These are phyloP conservation scores for Carcharodon carcharias DNA, from an alignment of 2,797 vertebrate genomes.

Conservation along the genomic window DNA sequence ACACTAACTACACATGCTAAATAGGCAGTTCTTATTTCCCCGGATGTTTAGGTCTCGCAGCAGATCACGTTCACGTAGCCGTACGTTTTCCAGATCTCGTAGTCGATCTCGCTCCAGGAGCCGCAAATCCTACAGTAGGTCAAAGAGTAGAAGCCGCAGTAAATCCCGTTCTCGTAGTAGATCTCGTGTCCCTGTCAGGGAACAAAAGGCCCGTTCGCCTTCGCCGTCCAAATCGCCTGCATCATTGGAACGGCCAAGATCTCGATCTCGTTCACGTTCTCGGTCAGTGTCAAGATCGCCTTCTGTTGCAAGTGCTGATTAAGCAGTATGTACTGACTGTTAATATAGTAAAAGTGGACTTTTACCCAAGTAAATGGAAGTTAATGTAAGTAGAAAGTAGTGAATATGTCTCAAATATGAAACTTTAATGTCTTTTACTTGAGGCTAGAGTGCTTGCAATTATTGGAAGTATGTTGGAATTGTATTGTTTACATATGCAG, in stretches of 20 bases:
- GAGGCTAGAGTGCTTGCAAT: background rate
- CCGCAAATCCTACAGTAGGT: constrained; percentile 69
- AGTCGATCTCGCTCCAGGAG: constrained; percentile 66
- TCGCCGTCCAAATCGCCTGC: constrained; percentile 73
- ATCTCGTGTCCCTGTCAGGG: constrained; percentile 64
- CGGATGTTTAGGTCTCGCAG: constrained; percentile 61
- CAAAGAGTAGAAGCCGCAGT: constrained; percentile 63
- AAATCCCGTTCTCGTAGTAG: constrained; percentile 68
- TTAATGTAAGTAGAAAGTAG: constrained; percentile 21
- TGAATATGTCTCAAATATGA: background rate
- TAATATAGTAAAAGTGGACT: background rate
- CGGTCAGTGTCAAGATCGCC: constrained; percentile 65
- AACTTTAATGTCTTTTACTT: constrained; percentile 21
- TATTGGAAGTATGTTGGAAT: constrained; percentile 20
- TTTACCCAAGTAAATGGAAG: background rate
- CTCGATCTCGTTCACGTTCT: constrained; percentile 51
- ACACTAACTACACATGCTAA: background rate
- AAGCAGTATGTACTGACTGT: constrained; percentile 54
- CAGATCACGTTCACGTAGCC: constrained; percentile 78
- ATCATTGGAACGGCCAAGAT: constrained; percentile 63
- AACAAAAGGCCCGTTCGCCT: constrained; percentile 66
- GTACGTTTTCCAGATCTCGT: constrained; percentile 78
- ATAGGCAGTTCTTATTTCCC: background rate
- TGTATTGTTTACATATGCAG: background rate
- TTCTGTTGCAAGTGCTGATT: constrained; percentile 84